Percentiles rank a stretch among this genome's conserved stretches.
Evolutionary conservation across 2,888 invertebrate genomes (phyloP).

Genomic region (Schizaphis graminum): DNA sequence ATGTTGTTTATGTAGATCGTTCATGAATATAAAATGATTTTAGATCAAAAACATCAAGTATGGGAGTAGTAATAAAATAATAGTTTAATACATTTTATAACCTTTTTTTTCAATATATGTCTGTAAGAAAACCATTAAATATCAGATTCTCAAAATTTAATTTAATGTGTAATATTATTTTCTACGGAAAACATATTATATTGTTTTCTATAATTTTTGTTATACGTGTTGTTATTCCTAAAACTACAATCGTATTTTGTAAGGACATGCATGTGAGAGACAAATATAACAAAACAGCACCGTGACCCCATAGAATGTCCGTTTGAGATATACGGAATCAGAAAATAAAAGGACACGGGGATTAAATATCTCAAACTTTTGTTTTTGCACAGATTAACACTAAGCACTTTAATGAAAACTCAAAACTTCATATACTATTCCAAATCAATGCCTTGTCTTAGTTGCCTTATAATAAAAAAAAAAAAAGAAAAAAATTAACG

Average conservation of each 20-base stretch:
- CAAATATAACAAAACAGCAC: not conserved
- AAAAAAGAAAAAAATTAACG: not conserved
- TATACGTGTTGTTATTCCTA: not conserved
- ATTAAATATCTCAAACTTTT: not conserved
- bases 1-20: conserved; percentile 15
- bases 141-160: not conserved
- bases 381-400: not conserved
- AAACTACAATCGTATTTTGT: not conserved
- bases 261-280: not conserved
- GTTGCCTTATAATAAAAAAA: not conserved
- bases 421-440: not conserved
- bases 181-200: not conserved
- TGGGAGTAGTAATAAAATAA: not conserved
- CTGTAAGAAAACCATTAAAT: not conserved
- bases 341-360: not conserved
- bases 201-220: not conserved
- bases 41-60: not conserved
- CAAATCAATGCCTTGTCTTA: not conserved
- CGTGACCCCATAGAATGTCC: not conserved
- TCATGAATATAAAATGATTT: conserved; percentile 22
- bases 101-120: not conserved
- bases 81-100: conserved; percentile 12
- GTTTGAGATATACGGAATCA: not conserved
- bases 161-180: not conserved
- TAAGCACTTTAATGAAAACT: conserved; percentile 3